phyloP scores from a whole-genome alignment of 2,888 invertebrate genomes.

The Piscicola geometra region DNA sequence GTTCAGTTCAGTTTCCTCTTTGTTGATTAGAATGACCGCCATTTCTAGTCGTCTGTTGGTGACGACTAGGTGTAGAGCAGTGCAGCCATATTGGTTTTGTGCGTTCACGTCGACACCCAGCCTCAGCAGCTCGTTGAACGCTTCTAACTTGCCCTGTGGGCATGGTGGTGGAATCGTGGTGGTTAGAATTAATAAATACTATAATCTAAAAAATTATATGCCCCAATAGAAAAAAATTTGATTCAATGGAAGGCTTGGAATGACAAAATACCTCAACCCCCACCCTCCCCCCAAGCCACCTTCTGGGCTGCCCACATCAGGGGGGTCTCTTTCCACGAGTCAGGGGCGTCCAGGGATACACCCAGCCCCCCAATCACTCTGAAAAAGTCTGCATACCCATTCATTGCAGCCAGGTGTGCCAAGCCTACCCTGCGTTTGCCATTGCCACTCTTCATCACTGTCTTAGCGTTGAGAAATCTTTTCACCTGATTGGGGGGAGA shows the following conservation, averaged over 20 bases:
- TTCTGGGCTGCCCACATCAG: constrained; percentile 29
- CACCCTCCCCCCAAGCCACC: no score
- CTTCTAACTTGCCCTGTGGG: background rate
- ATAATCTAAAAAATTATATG: no score
- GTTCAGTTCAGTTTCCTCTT: constrained; percentile 30
- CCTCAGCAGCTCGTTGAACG: constrained; percentile 9
- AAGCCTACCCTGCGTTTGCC: background rate
- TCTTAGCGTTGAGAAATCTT: background rate
- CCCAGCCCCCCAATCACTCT: background rate
- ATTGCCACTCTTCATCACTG: background rate
- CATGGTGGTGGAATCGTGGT: background rate
- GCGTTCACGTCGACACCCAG: constrained; percentile 9
- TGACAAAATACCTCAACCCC: no score
- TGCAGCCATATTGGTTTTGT: constrained; percentile 4
- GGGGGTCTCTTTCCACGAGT: constrained; percentile 17
- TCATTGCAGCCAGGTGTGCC: background rate
- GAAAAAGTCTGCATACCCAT: no score
- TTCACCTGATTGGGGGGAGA: background rate
- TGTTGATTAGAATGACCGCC: constrained; percentile 15
- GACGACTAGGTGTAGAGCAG: constrained; percentile 22
- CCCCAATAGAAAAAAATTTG: no score
- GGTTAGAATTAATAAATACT: no score
- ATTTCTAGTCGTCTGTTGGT: constrained; percentile 9
- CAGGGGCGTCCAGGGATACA: constrained; percentile 9
- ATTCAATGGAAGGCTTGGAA: no score